Percentiles rank a stretch among this genome's conserved stretches.
These are phyloP conservation scores for Dromiciops gliroides DNA, from an alignment of 2,113 vertebrate species.

Conservation along the genomic window DNA sequence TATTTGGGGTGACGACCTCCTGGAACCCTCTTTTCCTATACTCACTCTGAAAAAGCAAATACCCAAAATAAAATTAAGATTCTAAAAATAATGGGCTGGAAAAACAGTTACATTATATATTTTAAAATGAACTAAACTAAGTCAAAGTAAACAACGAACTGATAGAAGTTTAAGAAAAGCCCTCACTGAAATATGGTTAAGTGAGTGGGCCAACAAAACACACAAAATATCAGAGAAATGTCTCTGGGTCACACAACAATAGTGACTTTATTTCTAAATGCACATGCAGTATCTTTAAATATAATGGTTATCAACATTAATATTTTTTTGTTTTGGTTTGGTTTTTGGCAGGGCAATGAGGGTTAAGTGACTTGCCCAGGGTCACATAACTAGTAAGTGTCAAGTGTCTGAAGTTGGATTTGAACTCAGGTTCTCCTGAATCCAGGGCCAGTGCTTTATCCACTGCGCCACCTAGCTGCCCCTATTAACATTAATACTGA, in stretches of 20 bases:
- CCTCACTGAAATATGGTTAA: neutral
- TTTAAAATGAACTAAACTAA: neutral
- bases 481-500: neutral
- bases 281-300: neutral
- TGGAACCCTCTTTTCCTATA: slow-evolving; percentile 96
- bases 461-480: too few species aligned
- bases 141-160: neutral
- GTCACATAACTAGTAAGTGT: too few species aligned
- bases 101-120: neutral
- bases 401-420: too few species aligned
- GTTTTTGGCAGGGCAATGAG: too few species aligned
- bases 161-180: neutral
- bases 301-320: neutral
- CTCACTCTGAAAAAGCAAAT: slow-evolving; percentile 87
- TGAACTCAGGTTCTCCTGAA: too few species aligned
- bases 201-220: neutral
- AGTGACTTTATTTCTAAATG: neutral
- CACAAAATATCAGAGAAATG: neutral
- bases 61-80: neutral
- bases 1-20: slow-evolving; percentile 97
- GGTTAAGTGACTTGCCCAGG: too few species aligned
- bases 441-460: too few species aligned
- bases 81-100: neutral
- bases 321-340: too few species aligned
- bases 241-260: neutral